Evolutionary conservation across 2,797 vertebrate genomes (phyloP), one percentile per base, ranked within the genome.

Genomic region (Neoniphon sammara): DNA sequence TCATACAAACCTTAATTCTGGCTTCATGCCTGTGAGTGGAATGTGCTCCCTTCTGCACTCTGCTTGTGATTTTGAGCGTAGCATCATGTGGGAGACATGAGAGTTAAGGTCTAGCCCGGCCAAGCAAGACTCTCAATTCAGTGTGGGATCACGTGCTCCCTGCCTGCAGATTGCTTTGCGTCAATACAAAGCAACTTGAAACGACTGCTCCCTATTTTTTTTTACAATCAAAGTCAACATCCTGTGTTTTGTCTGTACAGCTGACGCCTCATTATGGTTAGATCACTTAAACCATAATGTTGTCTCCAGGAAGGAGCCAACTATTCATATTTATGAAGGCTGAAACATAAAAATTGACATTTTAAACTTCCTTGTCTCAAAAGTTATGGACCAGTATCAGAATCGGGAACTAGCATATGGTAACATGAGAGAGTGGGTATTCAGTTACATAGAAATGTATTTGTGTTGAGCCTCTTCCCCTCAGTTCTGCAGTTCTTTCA

Each of bases 201-300:
- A 87, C 65, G 75, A 77, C 85, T 90, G 81, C 84, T 82, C 76
- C 67, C 64, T 81, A 64, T 34, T 34, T 34, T 34, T 87, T 88
- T 92, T 86, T 85, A 89, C 85, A 82, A 87, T 92, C 86, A 88
- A 88, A 91, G 89, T 91, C 87, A 86, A 88, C 91, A 89, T 92
- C 89, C 87, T 89, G 87, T 89, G 80, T 91, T 88, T 86, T 88
- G 87, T 90, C 88, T 91, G 90, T 84, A 62, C 74, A 87, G 85
- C 89, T 81, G 85, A 91, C 54, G 87, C 80, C 88, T 90, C 87
- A 91, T 93, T 91, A 92, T 90, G 89, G 87, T 91, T 85, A 83
- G 89, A 92, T 93, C 91, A 93, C 89, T 91, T 91, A 91, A 91
- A 90, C 88, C 78, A 70, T 91, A 90, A 91, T 90, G 88, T 85